Evolutionary conservation across 2,797 vertebrate genomes (phyloP).

Genomic region (Danio choprae): DNA sequence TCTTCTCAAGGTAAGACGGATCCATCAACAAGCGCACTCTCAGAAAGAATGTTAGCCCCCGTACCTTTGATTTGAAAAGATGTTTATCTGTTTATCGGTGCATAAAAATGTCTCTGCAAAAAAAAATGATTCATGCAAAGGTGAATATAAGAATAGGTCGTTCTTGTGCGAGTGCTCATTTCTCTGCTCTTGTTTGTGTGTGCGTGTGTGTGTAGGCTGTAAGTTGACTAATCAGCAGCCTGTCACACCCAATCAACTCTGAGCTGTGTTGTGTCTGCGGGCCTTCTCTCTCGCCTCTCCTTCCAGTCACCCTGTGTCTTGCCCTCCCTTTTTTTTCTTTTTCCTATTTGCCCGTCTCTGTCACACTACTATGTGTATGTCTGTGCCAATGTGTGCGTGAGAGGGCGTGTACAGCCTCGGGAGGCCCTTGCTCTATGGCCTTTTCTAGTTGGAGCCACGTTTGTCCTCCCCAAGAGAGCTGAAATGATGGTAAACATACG

Average conservation of each 20-base stretch:
- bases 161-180: conserved; percentile 64
- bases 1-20: conserved; percentile 92
- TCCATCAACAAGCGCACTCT: conserved; percentile 14
- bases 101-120: conserved; percentile 42
- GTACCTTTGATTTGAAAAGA: not conserved
- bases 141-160: conserved; percentile 46
- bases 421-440: conserved; percentile 68
- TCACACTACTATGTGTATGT: conserved; percentile 30
- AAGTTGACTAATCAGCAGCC: conserved; percentile 84
- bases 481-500: conserved; percentile 79
- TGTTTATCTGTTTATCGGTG: conserved; percentile 42
- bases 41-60: conserved; percentile 1
- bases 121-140: conserved; percentile 52
- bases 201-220: conserved; percentile 69
- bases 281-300: conserved; percentile 52
- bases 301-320: conserved; percentile 49
- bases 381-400: conserved; percentile 32
- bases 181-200: conserved; percentile 39
- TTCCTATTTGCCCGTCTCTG: conserved; percentile 21
- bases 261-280: conserved; percentile 77
- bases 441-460: conserved; percentile 69
- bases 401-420: conserved; percentile 60
- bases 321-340: conserved; percentile 31
- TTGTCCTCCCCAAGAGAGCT: conserved; percentile 60
- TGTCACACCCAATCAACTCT: conserved; percentile 82